Conservation (phyloP, 2,113 vertebrate species). For the Aegotheles bennettii region DNA sequence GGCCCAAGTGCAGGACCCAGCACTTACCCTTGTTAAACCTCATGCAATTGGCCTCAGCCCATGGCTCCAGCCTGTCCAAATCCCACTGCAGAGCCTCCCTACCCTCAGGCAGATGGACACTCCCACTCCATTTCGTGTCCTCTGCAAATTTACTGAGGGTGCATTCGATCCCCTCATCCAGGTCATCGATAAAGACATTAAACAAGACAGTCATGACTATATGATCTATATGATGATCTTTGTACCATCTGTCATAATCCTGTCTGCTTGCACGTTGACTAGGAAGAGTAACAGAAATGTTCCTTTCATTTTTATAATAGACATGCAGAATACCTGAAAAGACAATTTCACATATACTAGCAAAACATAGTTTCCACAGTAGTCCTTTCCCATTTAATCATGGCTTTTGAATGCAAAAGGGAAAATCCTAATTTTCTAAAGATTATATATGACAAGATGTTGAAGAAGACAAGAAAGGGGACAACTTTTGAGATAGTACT, state of each 20-base stretch:
- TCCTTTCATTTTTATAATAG: not conserved
- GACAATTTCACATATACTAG: not conserved
- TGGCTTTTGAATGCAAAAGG: not conserved
- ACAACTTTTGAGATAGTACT: not conserved
- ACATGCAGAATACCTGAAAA: not conserved
- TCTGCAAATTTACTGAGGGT: too few species aligned
- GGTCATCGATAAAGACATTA: too few species aligned
- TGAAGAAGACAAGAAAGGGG: not conserved
- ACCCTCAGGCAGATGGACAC: too few species aligned
- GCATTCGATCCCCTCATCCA: too few species aligned
- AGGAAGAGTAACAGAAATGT: not conserved
- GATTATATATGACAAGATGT: not conserved
- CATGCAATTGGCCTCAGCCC: too few species aligned
- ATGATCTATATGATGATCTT: not conserved
- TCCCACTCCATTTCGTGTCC: too few species aligned
- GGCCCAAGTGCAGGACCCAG: too few species aligned
- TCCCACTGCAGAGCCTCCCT: too few species aligned
- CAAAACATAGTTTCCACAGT: not conserved
- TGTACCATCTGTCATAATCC: not conserved
- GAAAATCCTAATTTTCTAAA: not conserved
- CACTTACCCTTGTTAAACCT: too few species aligned
- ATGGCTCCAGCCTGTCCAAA: too few species aligned
- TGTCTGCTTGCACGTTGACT: not conserved
- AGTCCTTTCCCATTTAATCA: not conserved
- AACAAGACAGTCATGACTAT: not conserved